Conservation (phyloP, 2,888 invertebrate species). For the Teleogryllus oceanicus region DNA sequence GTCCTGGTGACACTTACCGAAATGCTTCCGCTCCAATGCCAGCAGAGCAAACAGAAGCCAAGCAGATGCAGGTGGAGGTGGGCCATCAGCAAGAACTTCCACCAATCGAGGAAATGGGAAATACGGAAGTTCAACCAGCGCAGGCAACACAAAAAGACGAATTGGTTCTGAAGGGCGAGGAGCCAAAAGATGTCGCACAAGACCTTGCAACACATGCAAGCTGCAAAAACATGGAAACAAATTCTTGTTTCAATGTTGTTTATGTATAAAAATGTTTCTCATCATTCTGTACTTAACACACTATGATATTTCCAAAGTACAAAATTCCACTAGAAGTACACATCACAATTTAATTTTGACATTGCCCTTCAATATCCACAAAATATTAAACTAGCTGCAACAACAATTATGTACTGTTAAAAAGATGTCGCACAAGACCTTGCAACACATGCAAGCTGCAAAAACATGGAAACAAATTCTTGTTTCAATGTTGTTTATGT, state of each 20-base stretch:
- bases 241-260: no score
- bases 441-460: slow-evolving; percentile 51
- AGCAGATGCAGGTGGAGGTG: slow-evolving; percentile 42
- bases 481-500: background rate
- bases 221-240: slow-evolving; percentile 40
- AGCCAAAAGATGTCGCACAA: slow-evolving; percentile 65
- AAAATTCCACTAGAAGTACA: no score
- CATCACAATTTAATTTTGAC: no score
- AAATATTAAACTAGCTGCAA: no score
- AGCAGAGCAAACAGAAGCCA: slow-evolving; percentile 68
- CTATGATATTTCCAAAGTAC: no score
- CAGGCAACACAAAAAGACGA: slow-evolving; percentile 67
- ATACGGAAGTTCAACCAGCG: slow-evolving; percentile 52
- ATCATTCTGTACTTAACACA: no score
- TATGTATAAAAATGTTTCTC: background rate
- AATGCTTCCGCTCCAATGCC: slow-evolving; percentile 61
- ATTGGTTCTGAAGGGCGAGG: slow-evolving; percentile 65
- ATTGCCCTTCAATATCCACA: no score
- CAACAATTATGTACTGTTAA: no score
- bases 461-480: background rate
- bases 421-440: slow-evolving; percentile 63
- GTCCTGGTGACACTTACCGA: slow-evolving; percentile 53
- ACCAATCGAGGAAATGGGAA: slow-evolving; percentile 53
- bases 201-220: slow-evolving; percentile 54
- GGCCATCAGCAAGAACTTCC: slow-evolving; percentile 30